Evolutionary conservation across 2,888 invertebrate genomes (phyloP), one percentile per base, ranked within the genome.

Genomic region (Julus scandinavius): DNA sequence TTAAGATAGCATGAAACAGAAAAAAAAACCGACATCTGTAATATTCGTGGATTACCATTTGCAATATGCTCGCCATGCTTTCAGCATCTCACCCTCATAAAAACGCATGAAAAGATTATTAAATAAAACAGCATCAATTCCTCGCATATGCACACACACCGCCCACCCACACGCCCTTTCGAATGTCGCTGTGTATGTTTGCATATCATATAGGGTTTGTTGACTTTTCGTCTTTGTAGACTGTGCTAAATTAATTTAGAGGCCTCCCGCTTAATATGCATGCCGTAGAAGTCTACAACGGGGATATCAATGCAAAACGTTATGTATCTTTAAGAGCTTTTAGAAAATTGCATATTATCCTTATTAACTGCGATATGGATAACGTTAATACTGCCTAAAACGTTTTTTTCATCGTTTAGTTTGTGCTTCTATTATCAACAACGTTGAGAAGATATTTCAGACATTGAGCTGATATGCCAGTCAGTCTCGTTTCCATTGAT

Each of bases 301-400:
- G 80, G 80, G 80, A 80, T 38, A 38, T 80, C 80, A 29, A 80
- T 80, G 40, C 29, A 15, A 80, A 80, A 80, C 15, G 80, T 80
- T 80, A 80, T 80, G 80, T 80, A 80, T 80, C 80, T 80, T 80
- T 80, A 80, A 80, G 80, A 80, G 80, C 80, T 80, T 80, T 80
- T 80, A 40, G 80, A 80, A 80, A 80, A 80, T 80, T 80, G 80
- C 29, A 40, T 80, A 80, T 80, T 80, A 80, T 80, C 80, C 80
- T 80, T 80, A 80, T 80, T 80, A 80, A 80, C 80, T 80, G 80
- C 80, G 80, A 80, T 80, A 80, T 80, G 80, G 80, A 80, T 80
- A 80, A 80, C 80, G 80, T 38, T 80, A 80, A 80, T 38, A 80
- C 80, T 40, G 80, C 13, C 72, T 80, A 38, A 80, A 80, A 38